Evolutionary conservation across 1,140 invertebrate species (phyloP).

Genomic region (Rhysida immarginata): DNA sequence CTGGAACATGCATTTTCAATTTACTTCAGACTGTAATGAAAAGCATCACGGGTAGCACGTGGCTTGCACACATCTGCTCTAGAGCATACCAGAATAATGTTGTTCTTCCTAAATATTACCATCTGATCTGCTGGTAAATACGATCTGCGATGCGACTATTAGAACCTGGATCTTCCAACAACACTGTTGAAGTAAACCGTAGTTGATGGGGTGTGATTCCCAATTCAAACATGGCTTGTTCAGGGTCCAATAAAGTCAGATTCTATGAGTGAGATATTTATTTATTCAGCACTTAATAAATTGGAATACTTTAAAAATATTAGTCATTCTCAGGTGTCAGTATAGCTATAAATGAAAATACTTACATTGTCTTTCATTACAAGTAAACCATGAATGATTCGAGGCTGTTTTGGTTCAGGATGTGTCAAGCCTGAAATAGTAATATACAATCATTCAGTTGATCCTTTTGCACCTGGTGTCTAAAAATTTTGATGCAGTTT

Average conservation of each 20-base stretch:
- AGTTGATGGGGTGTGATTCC: conserved; percentile 61
- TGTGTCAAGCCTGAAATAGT: too few species aligned
- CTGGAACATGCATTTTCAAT: conserved; percentile 1
- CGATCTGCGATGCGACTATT: conserved; percentile 59
- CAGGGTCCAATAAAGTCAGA: conserved; percentile 47
- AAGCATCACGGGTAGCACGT: neutral
- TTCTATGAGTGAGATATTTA: neutral
- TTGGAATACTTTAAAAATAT: neutral
- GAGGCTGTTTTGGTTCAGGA: conserved; percentile 69
- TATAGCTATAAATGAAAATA: neutral
- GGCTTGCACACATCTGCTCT: neutral
- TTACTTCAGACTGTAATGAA: conserved; percentile 6
- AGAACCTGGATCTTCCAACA: conserved; percentile 62
- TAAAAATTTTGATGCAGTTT: too few species aligned
- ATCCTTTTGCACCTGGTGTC: too few species aligned
- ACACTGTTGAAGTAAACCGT: conserved; percentile 76
- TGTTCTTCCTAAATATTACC: conserved; percentile 41
- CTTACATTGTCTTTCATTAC: conserved; percentile 69
- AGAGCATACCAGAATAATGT: conserved; percentile 1
- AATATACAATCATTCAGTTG: too few species aligned
- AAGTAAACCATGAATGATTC: conserved; percentile 74
- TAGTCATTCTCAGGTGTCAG: neutral
- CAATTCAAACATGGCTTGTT: conserved; percentile 73
- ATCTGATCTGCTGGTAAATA: conserved; percentile 52
- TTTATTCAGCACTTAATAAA: neutral